phyloP scores from a whole-genome alignment of 2,888 invertebrate genomes.

The Cheilosia scutellata region DNA sequence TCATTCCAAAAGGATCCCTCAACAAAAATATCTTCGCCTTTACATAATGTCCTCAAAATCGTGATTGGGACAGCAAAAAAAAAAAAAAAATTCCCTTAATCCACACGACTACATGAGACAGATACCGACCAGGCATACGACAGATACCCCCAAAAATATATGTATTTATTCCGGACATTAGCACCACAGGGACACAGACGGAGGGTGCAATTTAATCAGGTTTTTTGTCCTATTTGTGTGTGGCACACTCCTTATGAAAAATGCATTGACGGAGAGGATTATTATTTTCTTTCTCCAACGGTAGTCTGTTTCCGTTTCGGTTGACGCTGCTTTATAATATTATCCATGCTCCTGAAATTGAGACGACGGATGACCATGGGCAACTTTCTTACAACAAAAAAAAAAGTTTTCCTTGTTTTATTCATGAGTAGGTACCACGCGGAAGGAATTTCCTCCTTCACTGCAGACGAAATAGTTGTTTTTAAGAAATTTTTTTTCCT shows the following conservation, averaged over 20 bases:
- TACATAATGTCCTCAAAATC: background rate
- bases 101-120: constrained; percentile 16
- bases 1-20: background rate
- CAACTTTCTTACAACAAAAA: constrained; percentile 16
- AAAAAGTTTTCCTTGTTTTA: constrained; percentile 57
- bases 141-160: constrained; percentile 8
- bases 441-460: constrained; percentile 63
- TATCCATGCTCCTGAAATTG: constrained; percentile 67
- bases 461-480: constrained; percentile 45
- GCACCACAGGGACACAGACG: constrained; percentile 34
- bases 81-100: constrained; percentile 8
- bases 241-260: constrained; percentile 66
- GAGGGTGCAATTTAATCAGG: constrained; percentile 5
- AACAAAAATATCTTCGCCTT: constrained; percentile 4
- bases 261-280: constrained; percentile 68
- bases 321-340: constrained; percentile 60
- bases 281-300: constrained; percentile 47
- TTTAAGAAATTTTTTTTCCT: constrained; percentile 3
- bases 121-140: constrained; percentile 2
- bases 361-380: constrained; percentile 57
- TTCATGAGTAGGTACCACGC: constrained; percentile 69
- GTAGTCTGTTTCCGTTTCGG: constrained; percentile 66
- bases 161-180: constrained; percentile 66
- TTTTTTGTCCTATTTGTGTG: background rate
- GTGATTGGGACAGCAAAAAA: background rate